These are phyloP conservation scores for Coecobrya sp. DNA, from an alignment of 2,888 invertebrate species.

Conservation along the genomic window DNA sequence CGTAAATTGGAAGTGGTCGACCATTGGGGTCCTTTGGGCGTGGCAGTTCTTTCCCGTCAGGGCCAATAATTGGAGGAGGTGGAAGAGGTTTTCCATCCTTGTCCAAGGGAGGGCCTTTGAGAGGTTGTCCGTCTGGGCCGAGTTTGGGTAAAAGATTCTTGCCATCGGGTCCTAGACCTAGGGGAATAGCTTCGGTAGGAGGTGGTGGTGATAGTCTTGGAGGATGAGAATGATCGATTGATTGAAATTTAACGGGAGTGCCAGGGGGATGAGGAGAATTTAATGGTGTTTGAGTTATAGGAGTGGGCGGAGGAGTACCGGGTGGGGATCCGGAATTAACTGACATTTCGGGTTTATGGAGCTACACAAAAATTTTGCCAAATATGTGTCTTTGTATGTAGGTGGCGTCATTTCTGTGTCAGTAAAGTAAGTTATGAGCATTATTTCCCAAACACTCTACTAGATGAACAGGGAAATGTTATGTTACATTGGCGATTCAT, in stretches of 20 bases:
- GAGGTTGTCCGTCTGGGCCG: constrained; percentile 40
- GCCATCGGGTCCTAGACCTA: constrained; percentile 28
- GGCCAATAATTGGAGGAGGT: constrained; percentile 62
- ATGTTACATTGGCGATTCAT: too few species aligned
- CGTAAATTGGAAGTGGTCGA: constrained; percentile 61
- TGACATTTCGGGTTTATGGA: neutral
- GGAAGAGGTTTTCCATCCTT: constrained; percentile 52
- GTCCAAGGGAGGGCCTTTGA: constrained; percentile 18
- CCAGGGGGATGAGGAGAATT: too few species aligned
- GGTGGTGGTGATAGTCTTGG: neutral
- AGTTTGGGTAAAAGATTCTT: neutral
- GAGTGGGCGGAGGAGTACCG: too few species aligned
- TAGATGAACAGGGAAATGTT: too few species aligned
- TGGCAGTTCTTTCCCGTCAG: constrained; percentile 62
- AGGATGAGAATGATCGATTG: neutral
- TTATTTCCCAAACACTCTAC: too few species aligned
- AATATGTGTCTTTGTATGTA: too few species aligned
- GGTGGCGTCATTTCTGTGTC: too few species aligned
- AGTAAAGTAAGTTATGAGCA: too few species aligned
- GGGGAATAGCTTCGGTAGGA: neutral
- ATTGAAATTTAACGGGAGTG: too few species aligned
- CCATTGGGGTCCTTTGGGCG: constrained; percentile 53
- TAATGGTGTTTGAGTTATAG: too few species aligned
- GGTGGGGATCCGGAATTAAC: too few species aligned
- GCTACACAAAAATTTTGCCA: too few species aligned